These are phyloP conservation scores for Ptychodera flava DNA, from an alignment of 35 echinoderm and acorn worm species.

Conservation along the genomic window DNA sequence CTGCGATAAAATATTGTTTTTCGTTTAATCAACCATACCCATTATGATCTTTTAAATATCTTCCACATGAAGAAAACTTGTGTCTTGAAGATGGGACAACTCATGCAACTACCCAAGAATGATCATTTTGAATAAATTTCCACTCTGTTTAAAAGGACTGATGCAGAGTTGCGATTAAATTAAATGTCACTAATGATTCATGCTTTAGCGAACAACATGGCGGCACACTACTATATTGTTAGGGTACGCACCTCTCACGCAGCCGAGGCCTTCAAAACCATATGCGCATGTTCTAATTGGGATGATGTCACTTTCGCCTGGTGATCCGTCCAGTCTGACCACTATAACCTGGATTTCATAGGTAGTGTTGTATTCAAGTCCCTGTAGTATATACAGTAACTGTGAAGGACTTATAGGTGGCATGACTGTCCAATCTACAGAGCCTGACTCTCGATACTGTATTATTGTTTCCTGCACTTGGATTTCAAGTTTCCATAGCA, in stretches of 20 bases:
- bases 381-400: conserved; percentile 55
- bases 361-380: conserved; percentile 34
- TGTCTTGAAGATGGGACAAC: too few relatives aligned
- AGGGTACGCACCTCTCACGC: conserved; percentile 51
- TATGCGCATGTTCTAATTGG: conserved; percentile 43
- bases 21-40: too few relatives aligned
- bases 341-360: conserved; percentile 65
- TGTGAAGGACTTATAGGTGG: conserved; percentile 40
- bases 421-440: conserved; percentile 36
- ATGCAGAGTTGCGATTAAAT: too few relatives aligned
- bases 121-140: too few relatives aligned
- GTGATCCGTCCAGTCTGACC: conserved; percentile 34
- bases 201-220: too few relatives aligned
- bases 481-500: background rate
- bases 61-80: too few relatives aligned
- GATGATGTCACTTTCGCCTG: conserved; percentile 10
- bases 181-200: too few relatives aligned
- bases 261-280: conserved; percentile 62
- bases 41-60: too few relatives aligned
- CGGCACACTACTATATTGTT: background rate
- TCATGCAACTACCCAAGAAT: too few relatives aligned
- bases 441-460: conserved; percentile 55
- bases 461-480: background rate
- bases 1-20: too few relatives aligned
- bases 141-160: too few relatives aligned